These are phyloP conservation scores for Dicaeum eximium DNA, from an alignment of 2,113 vertebrate species.

Conservation along the genomic window DNA sequence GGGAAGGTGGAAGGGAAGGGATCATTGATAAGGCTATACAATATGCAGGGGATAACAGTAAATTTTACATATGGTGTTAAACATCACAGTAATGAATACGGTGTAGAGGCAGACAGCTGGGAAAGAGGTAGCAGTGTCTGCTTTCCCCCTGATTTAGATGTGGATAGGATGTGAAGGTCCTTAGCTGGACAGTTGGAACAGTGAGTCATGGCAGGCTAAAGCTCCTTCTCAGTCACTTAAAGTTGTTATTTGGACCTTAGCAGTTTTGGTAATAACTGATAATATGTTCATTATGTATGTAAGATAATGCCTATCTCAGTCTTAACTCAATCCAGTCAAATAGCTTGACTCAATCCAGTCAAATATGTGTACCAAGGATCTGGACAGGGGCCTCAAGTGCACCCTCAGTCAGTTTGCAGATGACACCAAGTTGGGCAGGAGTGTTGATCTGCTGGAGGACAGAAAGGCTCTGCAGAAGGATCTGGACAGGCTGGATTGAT, in stretches of 20 bases:
- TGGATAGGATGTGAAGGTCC: background rate
- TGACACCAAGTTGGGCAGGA: background rate
- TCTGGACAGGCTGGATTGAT: background rate
- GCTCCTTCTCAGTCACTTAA: background rate
- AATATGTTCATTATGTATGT: background rate
- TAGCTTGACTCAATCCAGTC: background rate
- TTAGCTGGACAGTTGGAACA: background rate
- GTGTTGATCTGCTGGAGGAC: background rate
- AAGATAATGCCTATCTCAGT: background rate
- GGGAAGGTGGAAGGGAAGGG: background rate
- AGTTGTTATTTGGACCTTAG: background rate
- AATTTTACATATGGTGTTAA: background rate
- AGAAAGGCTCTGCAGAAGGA: background rate
- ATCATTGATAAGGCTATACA: background rate
- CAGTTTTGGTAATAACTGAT: background rate
- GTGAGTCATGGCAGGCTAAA: background rate
- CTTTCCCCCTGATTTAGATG: background rate
- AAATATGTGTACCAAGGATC: background rate
- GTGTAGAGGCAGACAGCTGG: background rate
- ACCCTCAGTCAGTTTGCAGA: background rate
- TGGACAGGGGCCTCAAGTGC: background rate
- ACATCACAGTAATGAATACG: background rate
- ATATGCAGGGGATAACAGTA: background rate
- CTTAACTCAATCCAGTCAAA: background rate
- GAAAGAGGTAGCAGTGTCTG: background rate